A percentile compares a stretch with the other conserved stretches of the same genome.
phyloP scores from a whole-genome alignment of 2,113 vertebrate genomes.

The Phalacrocorax aristotelis region DNA sequence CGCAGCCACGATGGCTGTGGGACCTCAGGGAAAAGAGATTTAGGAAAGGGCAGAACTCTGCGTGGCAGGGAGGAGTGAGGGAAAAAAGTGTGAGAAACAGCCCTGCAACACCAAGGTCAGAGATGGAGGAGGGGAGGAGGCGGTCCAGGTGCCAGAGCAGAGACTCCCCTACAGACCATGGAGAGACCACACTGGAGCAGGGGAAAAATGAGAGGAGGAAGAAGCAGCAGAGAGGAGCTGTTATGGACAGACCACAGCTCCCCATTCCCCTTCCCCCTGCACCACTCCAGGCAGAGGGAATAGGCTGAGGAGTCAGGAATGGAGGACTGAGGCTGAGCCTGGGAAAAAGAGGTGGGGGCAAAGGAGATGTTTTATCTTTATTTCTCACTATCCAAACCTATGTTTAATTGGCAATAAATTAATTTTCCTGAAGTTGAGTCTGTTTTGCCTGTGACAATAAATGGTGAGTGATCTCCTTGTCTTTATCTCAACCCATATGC shows the following conservation, averaged over 20 bases:
- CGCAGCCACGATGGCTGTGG: fast-evolving
- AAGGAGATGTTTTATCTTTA: background rate
- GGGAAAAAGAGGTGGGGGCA: background rate
- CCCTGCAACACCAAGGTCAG: background rate
- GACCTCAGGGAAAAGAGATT: background rate
- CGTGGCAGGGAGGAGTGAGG: background rate
- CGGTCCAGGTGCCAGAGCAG: background rate
- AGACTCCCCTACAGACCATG: background rate
- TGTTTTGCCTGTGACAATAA: background rate
- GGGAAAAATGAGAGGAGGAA: background rate
- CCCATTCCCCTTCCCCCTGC: background rate
- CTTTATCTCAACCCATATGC: background rate
- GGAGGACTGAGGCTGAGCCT: background rate
- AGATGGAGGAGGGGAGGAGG: background rate
- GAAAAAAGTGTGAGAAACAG: background rate
- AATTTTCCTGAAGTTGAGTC: background rate
- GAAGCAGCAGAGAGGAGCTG: background rate
- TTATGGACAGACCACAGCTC: background rate
- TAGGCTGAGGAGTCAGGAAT: background rate
- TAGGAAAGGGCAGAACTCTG: fast-evolving
- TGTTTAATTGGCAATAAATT: background rate
- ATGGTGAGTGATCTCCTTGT: background rate
- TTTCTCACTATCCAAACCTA: background rate
- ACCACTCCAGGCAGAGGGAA: background rate
- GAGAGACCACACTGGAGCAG: background rate